phyloP scores from a whole-genome alignment of 1,140 invertebrate genomes.

The Luehdorfia chinensis region DNA sequence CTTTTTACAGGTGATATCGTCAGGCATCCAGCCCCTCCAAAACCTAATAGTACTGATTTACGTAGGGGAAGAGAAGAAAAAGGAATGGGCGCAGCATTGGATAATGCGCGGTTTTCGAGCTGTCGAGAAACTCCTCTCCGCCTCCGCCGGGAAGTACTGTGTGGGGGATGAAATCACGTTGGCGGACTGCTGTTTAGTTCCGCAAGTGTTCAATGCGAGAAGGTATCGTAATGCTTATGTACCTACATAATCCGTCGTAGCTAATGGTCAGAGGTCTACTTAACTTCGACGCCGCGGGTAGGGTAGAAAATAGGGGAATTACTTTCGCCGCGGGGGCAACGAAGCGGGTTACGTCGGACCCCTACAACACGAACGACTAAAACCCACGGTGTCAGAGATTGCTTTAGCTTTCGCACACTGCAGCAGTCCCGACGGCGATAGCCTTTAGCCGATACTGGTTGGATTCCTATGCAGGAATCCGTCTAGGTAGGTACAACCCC shows the following conservation, averaged over 20 bases:
- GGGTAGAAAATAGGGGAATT: no score
- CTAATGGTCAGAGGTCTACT: no score
- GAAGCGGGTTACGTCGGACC: no score
- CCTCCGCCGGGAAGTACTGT: constrained; percentile 94
- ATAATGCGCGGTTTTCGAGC: constrained; percentile 93
- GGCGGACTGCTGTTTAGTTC: constrained; percentile 96
- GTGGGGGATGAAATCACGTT: constrained; percentile 95
- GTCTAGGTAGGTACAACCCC: no score
- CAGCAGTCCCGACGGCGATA: no score
- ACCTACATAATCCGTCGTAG: neutral
- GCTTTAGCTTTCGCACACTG: no score
- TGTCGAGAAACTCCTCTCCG: constrained; percentile 90
- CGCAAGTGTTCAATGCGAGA: constrained; percentile 94
- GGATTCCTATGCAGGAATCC: no score
- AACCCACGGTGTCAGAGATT: no score
- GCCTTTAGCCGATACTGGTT: no score
- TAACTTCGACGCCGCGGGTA: no score
- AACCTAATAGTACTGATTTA: constrained; percentile 93
- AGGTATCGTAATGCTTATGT: constrained; percentile 81
- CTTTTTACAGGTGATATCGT: constrained; percentile 87
- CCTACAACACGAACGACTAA: no score
- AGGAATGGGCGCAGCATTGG: constrained; percentile 95
- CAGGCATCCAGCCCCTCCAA: constrained; percentile 97
- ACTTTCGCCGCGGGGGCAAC: no score
- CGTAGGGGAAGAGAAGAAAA: constrained; percentile 90